A percentile compares a stretch with the other conserved stretches of the same genome.
Evolutionary conservation across 2,888 invertebrate species (phyloP).

Genomic region (Oxyscelio sp.): DNA sequence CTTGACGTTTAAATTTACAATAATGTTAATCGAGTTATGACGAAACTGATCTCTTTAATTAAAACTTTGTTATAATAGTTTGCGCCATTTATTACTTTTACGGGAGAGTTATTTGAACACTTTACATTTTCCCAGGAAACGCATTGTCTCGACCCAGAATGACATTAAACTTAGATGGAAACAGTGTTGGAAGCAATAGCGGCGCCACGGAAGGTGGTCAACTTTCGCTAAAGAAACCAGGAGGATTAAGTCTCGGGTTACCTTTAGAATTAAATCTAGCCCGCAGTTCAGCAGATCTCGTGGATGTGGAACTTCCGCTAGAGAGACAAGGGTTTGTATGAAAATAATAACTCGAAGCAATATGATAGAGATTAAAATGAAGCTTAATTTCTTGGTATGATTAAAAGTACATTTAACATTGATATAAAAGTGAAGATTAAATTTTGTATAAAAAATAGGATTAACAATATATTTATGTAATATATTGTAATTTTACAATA

Average conservation of each 20-base stretch:
- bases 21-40: too few relatives aligned
- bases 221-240: constrained; percentile 86
- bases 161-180: constrained; percentile 91
- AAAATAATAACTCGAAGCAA: background rate
- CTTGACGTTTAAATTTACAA: too few relatives aligned
- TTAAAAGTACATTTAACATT: background rate
- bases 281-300: constrained; percentile 92
- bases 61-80: too few relatives aligned
- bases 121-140: constrained; percentile 81
- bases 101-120: too few relatives aligned
- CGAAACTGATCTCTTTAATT: too few relatives aligned
- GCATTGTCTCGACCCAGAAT: constrained; percentile 91
- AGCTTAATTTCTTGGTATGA: background rate
- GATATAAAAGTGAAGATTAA: too few relatives aligned
- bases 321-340: constrained; percentile 94
- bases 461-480: too few relatives aligned
- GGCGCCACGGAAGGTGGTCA: constrained; percentile 81
- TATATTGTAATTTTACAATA: too few relatives aligned
- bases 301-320: constrained; percentile 94
- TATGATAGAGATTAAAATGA: background rate
- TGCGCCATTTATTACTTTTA: too few relatives aligned
- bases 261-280: constrained; percentile 89
- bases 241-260: constrained; percentile 88
- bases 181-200: constrained; percentile 86
- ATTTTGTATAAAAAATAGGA: too few relatives aligned